Percentiles rank a stretch among this genome's conserved stretches.
phyloP scores from a whole-genome alignment of 2,888 invertebrate species.

The Nebria brevicollis region DNA sequence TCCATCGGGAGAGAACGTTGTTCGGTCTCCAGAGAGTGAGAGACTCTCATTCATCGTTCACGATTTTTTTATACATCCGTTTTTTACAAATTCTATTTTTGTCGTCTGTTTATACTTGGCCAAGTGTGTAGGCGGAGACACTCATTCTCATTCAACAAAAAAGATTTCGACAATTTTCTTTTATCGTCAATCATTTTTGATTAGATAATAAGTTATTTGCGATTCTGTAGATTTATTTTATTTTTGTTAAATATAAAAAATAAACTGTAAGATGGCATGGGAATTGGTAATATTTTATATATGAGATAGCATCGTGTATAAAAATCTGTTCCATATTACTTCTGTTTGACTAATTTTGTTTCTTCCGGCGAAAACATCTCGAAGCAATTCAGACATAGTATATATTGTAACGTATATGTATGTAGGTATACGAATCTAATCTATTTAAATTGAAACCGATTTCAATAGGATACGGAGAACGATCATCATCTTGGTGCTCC shows the following conservation, averaged over 20 bases:
- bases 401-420: background rate
- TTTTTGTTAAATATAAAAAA: no score
- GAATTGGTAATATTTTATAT: background rate
- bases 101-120: slow-evolving; percentile 13
- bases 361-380: slow-evolving; percentile 10
- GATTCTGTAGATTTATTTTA: background rate
- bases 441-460: slow-evolving; percentile 41
- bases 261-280: no score
- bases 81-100: slow-evolving; percentile 13
- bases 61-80: background rate
- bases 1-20: slow-evolving; percentile 8
- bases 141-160: background rate
- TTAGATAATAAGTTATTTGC: background rate
- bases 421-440: slow-evolving; percentile 24
- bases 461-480: slow-evolving; percentile 32
- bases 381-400: background rate
- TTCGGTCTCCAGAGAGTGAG: slow-evolving; percentile 7
- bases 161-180: background rate
- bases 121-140: slow-evolving; percentile 9
- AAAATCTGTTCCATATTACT: slow-evolving; percentile 30
- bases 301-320: background rate
- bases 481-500: slow-evolving; percentile 18
- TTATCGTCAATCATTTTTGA: background rate
- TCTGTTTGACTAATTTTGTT: slow-evolving; percentile 34
- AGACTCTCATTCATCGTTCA: slow-evolving; percentile 8